Base-by-base conservation (phyloP, 1,140 invertebrate species). In the Caenorhabditis inopinata region DNA sequence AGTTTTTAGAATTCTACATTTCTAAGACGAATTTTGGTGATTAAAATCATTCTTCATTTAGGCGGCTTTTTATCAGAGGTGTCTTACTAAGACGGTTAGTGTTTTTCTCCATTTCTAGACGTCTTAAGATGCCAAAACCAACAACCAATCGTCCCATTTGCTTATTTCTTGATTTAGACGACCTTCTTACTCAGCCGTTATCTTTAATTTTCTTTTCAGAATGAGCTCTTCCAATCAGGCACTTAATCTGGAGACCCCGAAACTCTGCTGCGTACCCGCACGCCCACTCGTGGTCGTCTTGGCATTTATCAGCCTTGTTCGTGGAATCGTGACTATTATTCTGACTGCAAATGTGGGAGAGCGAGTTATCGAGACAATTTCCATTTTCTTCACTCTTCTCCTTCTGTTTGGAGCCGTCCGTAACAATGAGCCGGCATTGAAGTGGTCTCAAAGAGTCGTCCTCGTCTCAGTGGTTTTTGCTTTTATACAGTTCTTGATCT, bases 381-480 rank as follows among this genome's bases (percentile, higher is more conserved):
- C 38, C 58, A n/a, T 68, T 7, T 21, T 68, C n/a, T 32, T 68
- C 58, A 68, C 35, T 21, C 32, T 68, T 38, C 29, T 68, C 21
- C 58, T 68, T 2, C n/a, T 68, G 32, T 68, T 68, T 32, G 58
- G 58, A 42, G 58, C 58, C n/a, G 58, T 32, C n/a, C 3, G n/a
- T 5, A 68, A 68, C 58, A 68, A 68, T n/a, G 58, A 68, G 58
- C 25, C 25, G n/a, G 58, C 58, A 0, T 16, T 68, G 11, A 68
- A 68, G 38, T 68, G 58, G 58, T 68, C 58, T 2, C 58, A 68
- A 9, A 38, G 58, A 38, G 58, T 68, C 12, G 58, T 68, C 58
- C 21, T 42, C 29, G 0, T 68, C 14, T 29, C 58, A 11, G 58
- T 68, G 2, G n/a, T 68, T 21, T 18, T 68, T 9, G 58, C 58